Percentiles rank a stretch among this genome's conserved stretches.
Evolutionary conservation across 35 echinoderm and acorn worm species (phyloP).

Genomic region (Strongylocentrotus purpuratus): DNA sequence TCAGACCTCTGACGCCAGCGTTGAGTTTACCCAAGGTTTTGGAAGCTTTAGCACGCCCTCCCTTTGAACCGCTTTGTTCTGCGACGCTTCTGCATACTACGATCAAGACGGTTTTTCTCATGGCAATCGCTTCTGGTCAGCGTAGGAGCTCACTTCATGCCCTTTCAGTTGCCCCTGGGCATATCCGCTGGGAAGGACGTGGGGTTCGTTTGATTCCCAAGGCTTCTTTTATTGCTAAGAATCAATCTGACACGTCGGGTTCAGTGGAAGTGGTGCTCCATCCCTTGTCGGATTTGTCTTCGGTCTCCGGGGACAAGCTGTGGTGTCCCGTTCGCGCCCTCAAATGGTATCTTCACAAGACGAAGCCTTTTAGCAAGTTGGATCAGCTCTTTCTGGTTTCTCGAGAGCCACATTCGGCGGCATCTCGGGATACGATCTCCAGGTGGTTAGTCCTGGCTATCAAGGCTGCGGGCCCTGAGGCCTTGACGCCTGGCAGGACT

Average conservation of each 20-base stretch:
- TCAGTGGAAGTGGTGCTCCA: constrained; percentile 3
- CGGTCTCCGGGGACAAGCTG: too few relatives aligned
- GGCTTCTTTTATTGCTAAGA: background rate
- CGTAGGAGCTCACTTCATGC: constrained; percentile 31
- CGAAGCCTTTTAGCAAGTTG: too few relatives aligned
- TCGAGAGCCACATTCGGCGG: too few relatives aligned
- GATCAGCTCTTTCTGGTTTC: too few relatives aligned
- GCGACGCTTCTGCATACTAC: background rate
- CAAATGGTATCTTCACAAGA: too few relatives aligned
- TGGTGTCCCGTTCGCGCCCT: too few relatives aligned
- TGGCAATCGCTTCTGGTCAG: background rate
- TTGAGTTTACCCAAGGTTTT: constrained; percentile 20
- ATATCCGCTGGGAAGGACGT: constrained; percentile 30
- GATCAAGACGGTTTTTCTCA: constrained; percentile 25
- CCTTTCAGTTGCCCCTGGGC: background rate
- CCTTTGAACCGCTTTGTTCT: background rate
- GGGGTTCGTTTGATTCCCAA: constrained; percentile 20
- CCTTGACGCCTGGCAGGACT: too few relatives aligned
- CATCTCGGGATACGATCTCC: too few relatives aligned
- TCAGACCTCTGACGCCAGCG: background rate
- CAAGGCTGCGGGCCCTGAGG: too few relatives aligned
- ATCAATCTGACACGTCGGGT: background rate
- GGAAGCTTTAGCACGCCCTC: background rate
- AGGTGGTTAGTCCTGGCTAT: too few relatives aligned
- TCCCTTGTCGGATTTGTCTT: too few relatives aligned